A percentile compares a stretch with the other conserved stretches of the same genome.
Conservation (phyloP, 2,888 invertebrate genomes). For the Sinohyriopsis cumingii region DNA sequence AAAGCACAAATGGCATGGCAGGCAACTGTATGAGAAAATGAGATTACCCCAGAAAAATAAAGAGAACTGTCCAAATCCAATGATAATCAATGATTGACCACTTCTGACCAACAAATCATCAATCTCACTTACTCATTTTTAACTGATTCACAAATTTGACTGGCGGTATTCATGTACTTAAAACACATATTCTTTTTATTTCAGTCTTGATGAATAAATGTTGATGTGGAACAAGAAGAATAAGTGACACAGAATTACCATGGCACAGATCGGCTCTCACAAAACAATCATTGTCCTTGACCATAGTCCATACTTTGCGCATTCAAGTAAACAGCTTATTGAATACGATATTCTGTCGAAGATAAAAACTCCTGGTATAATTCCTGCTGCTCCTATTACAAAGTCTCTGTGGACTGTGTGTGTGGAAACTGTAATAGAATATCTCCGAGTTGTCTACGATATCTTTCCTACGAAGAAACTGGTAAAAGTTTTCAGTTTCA, state of each 20-base stretch:
- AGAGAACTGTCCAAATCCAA: no score
- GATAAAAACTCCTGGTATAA: constrained; percentile 75
- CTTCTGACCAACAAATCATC: no score
- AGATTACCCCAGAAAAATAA: no score
- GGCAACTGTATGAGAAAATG: no score
- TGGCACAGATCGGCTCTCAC: constrained; percentile 74
- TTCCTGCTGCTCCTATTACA: constrained; percentile 85
- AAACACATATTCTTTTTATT: no score
- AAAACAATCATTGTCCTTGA: constrained; percentile 97
- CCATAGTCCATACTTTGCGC: constrained; percentile 91
- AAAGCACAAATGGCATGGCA: no score
- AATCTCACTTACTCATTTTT: no score
- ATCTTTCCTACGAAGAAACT: constrained; percentile 83
- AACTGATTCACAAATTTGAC: no score
- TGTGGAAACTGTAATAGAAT: constrained; percentile 95
- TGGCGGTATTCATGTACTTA: no score
- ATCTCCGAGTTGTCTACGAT: constrained; percentile 97
- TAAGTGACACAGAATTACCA: constrained; percentile 1
- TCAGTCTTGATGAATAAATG: no score
- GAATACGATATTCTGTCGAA: constrained; percentile 85
- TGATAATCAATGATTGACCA: no score
- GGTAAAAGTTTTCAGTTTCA: constrained; percentile 38
- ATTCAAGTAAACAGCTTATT: constrained; percentile 85
- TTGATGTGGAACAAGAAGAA: no score
- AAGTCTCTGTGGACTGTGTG: constrained; percentile 97